A percentile compares a stretch with the other conserved stretches of the same genome.
Conservation (phyloP, 2,113 vertebrate genomes). For the Origma solitaria region DNA sequence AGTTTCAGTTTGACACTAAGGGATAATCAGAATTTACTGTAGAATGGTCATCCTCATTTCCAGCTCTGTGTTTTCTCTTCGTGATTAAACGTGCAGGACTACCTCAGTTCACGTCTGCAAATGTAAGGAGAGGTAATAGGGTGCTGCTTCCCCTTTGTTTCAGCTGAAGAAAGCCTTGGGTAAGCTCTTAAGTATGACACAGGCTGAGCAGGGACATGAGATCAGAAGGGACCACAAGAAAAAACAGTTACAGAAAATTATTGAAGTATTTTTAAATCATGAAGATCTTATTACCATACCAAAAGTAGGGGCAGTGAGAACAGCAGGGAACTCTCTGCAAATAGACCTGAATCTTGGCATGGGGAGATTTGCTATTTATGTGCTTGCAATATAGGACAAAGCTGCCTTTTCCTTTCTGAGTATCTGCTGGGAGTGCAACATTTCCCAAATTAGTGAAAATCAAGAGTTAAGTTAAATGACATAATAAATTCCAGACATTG, state of each 20-base stretch:
- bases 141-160: background rate
- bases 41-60: background rate
- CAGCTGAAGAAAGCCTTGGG: background rate
- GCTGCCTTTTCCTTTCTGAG: background rate
- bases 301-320: background rate
- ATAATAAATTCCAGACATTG: constrained; percentile 30
- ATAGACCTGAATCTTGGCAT: background rate
- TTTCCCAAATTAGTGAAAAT: constrained; percentile 10
- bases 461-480: background rate
- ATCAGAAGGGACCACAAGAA: background rate
- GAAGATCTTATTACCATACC: background rate
- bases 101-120: background rate
- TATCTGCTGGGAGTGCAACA: background rate
- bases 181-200: background rate
- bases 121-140: background rate
- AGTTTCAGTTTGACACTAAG: background rate
- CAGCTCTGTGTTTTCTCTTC: background rate
- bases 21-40: background rate
- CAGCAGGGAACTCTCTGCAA: background rate
- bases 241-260: background rate
- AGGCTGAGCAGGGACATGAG: background rate
- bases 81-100: background rate
- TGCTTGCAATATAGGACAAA: background rate
- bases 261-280: background rate
- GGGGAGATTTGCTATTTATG: background rate